Evolutionary conservation across 2,888 invertebrate species (phyloP).

Genomic region (Lasioglossum oenotherae): DNA sequence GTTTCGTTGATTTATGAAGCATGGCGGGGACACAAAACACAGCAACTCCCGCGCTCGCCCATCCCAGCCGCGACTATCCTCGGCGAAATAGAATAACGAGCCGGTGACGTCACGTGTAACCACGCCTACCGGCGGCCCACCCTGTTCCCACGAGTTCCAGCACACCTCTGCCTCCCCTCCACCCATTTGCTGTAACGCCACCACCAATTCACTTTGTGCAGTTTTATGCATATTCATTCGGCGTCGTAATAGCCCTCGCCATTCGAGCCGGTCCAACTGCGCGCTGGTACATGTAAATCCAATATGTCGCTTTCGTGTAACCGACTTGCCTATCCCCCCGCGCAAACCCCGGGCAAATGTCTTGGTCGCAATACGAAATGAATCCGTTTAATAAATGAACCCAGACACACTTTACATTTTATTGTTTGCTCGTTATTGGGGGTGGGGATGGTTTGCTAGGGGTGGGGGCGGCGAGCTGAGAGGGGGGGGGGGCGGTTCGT

Average conservation of each 20-base stretch:
- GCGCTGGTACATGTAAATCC: conserved; percentile 72
- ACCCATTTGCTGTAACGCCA: conserved; percentile 57
- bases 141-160: conserved; percentile 7
- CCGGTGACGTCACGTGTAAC: conserved; percentile 81
- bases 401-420: conserved; percentile 42
- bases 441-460: background rate
- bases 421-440: conserved; percentile 45
- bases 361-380: conserved; percentile 29
- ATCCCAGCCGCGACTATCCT: conserved; percentile 61
- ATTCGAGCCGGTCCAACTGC: conserved; percentile 71
- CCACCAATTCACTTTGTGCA: conserved; percentile 80
- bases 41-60: conserved; percentile 69
- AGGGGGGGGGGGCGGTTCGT: background rate
- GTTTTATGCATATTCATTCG: conserved; percentile 82
- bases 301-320: conserved; percentile 72
- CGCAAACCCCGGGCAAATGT: conserved; percentile 5
- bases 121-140: conserved; percentile 72
- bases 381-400: conserved; percentile 56
- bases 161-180: conserved; percentile 22
- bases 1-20: conserved; percentile 83
- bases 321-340: conserved; percentile 61
- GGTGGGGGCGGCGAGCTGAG: background rate
- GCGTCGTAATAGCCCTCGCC: conserved; percentile 77
- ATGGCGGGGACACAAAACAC: conserved; percentile 82
- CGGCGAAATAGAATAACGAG: conserved; percentile 79